A percentile compares a stretch with the other conserved stretches of the same genome.
These are phyloP conservation scores for Bombus vancouverensis DNA, from an alignment of 1,140 invertebrate species.

Conservation along the genomic window DNA sequence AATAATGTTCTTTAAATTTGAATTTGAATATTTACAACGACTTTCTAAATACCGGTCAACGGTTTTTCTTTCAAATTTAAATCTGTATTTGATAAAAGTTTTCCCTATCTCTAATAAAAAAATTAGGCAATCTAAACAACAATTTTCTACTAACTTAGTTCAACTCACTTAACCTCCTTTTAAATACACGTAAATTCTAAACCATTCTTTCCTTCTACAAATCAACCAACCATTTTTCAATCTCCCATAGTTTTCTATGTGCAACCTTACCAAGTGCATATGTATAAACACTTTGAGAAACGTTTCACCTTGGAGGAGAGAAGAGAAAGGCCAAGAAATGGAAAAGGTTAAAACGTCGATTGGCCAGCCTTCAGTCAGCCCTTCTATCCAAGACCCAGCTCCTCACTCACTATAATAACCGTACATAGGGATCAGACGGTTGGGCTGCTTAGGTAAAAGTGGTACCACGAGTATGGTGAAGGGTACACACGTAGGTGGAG, in stretches of 20 bases:
- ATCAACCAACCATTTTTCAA: not conserved
- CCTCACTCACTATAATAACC: constrained; percentile 16
- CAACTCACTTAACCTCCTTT: too few relatives aligned
- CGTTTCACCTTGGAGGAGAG: constrained; percentile 1
- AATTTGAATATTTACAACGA: not conserved
- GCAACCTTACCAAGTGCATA: not conserved
- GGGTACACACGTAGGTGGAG: constrained; percentile 13
- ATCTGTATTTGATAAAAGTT: too few relatives aligned
- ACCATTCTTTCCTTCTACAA: not conserved
- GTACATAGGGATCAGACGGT: constrained; percentile 10
- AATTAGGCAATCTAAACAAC: too few relatives aligned
- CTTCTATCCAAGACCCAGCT: constrained; percentile 8
- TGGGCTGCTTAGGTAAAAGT: constrained; percentile 36
- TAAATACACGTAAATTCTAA: too few relatives aligned
- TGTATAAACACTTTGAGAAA: not conserved
- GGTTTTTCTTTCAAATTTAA: too few relatives aligned
- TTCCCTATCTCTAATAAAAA: too few relatives aligned
- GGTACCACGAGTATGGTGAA: constrained; percentile 8
- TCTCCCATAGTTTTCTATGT: not conserved
- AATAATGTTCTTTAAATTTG: not conserved
- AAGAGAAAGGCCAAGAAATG: constrained; percentile 14
- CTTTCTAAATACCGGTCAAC: not conserved
- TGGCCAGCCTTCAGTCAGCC: constrained; percentile 8
- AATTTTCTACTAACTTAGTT: too few relatives aligned
- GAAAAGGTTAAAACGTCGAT: constrained; percentile 38